Evolutionary conservation across 2,113 vertebrate genomes (phyloP), one percentile per base, ranked within the genome.

Genomic region (Rhinogobius similis): DNA sequence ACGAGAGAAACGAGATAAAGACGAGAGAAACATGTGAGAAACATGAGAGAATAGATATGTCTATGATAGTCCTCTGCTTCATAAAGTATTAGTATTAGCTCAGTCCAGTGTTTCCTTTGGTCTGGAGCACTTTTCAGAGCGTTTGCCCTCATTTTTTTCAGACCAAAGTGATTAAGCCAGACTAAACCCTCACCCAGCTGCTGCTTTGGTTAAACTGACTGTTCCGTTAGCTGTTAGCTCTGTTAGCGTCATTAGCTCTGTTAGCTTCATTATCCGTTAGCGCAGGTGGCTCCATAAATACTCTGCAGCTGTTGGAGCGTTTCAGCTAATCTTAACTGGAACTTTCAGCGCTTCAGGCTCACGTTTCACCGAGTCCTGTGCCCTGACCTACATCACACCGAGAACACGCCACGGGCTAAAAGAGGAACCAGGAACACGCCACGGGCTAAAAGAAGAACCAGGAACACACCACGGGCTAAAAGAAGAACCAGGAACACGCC

Each of bases 251-350:
- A 8, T 52, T n/a, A 21, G 18, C 46, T 18, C 5, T 3, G 52
- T 56, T 21, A 62, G 46, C 36, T 13, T n/a, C 1, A 53, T 38
- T 50, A 46, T 76, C 56, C 50, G 67, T 65, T 66, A 38, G 68
- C 63, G 62, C 71, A 62, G 73, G 70, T 0, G 36, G 14, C 24
- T 82, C 85, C 86, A 81, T 3, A 88, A 91, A 87, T 91, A 91
- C 77, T 21, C 52, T 10, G 68, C 81, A 78, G 81, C 89, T 91
- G 89, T 86, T 83, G 16, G 23, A 77, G 79, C 50, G 68, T 76
- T 84, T 88, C 86, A 86, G 70, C 0, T 59, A 59, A 59, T 29
- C 56, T 59, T 59, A 59, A 18, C 26, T 8, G 2, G 13, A 59
- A 27, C 27, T 59, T 6, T 59, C 26, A 29, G 56, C 27, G 56